Evolutionary conservation across 2,888 invertebrate genomes (phyloP).

Genomic region (Oxyscelio sp.): DNA sequence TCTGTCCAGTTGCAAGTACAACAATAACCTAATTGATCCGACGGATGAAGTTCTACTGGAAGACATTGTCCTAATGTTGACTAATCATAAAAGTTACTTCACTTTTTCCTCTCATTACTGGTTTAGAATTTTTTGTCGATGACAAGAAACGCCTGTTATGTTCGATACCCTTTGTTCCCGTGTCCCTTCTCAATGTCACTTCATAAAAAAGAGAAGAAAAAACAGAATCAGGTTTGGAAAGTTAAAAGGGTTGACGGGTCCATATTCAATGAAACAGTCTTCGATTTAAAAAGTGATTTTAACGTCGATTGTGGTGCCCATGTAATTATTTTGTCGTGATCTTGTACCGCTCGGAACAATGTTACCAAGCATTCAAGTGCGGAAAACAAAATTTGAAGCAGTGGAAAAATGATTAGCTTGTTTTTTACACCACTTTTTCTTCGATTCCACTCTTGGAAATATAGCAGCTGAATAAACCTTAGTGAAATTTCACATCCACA

Average conservation of each 20-base stretch:
- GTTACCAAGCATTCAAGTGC: conserved; percentile 28
- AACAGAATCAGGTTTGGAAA: conserved; percentile 60
- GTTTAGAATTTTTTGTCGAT: conserved; percentile 48
- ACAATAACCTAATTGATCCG: conserved; percentile 61
- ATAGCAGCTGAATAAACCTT: too few relatives aligned
- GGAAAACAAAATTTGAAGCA: neutral
- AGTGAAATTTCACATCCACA: too few relatives aligned
- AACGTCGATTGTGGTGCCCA: conserved; percentile 53
- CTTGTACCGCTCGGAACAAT: neutral
- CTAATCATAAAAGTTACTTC: conserved; percentile 44
- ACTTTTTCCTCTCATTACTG: conserved; percentile 58
- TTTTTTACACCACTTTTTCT: neutral
- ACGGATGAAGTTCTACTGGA: conserved; percentile 41
- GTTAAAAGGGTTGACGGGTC: conserved; percentile 56
- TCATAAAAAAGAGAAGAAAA: conserved; percentile 40
- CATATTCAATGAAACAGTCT: conserved; percentile 48
- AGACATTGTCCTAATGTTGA: conserved; percentile 35
- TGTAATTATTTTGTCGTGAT: conserved; percentile 33
- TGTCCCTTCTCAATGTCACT: conserved; percentile 49
- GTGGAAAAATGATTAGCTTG: neutral
- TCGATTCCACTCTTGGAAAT: too few relatives aligned
- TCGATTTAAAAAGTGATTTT: conserved; percentile 65
- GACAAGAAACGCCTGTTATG: conserved; percentile 54
- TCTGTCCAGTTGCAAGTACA: conserved; percentile 15
- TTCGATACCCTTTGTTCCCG: conserved; percentile 58